These are phyloP conservation scores for Archips crataeganus DNA, from an alignment of 2,888 invertebrate species.

Conservation along the genomic window DNA sequence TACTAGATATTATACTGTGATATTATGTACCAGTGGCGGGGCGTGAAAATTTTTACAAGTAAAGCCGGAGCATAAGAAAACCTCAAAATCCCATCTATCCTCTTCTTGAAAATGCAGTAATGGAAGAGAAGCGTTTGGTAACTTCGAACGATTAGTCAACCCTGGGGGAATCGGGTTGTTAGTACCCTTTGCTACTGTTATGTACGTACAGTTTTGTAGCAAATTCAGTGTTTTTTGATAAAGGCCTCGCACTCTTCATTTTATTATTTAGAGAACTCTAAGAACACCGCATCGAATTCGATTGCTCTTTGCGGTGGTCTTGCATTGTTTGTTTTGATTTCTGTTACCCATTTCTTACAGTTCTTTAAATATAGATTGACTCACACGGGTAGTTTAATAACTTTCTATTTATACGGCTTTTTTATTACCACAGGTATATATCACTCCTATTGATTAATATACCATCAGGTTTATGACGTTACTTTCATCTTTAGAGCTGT, in stretches of 20 bases:
- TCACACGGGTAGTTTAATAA: conserved; percentile 70
- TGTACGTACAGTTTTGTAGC: too few relatives aligned
- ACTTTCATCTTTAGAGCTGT: conserved; percentile 13
- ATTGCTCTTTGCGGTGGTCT: conserved; percentile 79
- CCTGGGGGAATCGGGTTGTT: too few relatives aligned
- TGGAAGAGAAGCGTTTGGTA: too few relatives aligned
- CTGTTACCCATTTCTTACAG: conserved; percentile 71
- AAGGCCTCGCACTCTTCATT: conserved; percentile 14
- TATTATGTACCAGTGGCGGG: neutral
- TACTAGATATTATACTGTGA: too few relatives aligned
- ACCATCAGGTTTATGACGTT: conserved; percentile 17
- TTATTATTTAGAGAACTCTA: conserved; percentile 66
- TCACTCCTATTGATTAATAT: conserved; percentile 60
- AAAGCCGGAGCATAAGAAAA: too few relatives aligned
- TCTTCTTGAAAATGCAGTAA: too few relatives aligned
- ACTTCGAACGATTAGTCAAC: too few relatives aligned
- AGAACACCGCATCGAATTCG: conserved; percentile 73
- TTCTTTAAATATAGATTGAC: conserved; percentile 70
- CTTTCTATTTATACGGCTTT: conserved; percentile 60
- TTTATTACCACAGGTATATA: conserved; percentile 62
- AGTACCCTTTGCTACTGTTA: too few relatives aligned
- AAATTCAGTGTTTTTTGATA: neutral
- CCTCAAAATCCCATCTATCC: too few relatives aligned
- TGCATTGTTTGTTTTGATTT: conserved; percentile 65
- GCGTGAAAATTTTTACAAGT: too few relatives aligned